Base-by-base conservation (phyloP, 2,113 vertebrate species). In the Prunella himalayana region DNA sequence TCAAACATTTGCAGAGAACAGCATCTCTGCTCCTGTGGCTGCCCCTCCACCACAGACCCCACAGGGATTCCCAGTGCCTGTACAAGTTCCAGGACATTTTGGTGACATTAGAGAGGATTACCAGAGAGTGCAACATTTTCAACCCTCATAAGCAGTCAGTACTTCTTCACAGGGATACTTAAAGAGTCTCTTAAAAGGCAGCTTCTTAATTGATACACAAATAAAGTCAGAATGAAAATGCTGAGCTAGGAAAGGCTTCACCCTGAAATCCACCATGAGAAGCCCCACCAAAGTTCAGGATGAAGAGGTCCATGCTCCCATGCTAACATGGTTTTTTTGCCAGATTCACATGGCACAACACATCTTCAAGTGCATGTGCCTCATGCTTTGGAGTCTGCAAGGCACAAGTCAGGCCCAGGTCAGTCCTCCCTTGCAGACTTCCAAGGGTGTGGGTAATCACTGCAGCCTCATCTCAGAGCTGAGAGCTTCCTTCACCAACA, bases 1-100 rank as follows among this genome's bases (percentile, higher is more conserved):
- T 13, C 81, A 94, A 76, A 64, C 86, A 61, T 86, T 96, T 87
- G 77, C 63, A 95, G 60, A 85, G 33, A 78, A 77, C 17, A 15
- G 23, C 6, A 47, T 10, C 54, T 53, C 71, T 60, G 70, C 47
- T 41, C 45, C 11, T 1, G 59, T 23, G 66, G 49, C 75, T 86
- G 92, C 89, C 81, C 35, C 39, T 45, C 68, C n/a, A 14, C 44
- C 85, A 39, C 66, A 85, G 71, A 92, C 37, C 45, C 54, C 0
- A 1, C 35, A 53, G 63, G 47, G 35, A 88, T 51, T 56, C 57
- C 56, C 53, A 68, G 10, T 5, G 39, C 69, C 86, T 31, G n/a
- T 0, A 82, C 63, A 19, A 79, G 14, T 82, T 69, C 81, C 33
- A 65, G 84, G 92, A 77, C 41, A 22, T 71, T 86, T 57, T 68